Conservation (phyloP, 2,888 invertebrate species). For the Eupithecia insigniata region DNA sequence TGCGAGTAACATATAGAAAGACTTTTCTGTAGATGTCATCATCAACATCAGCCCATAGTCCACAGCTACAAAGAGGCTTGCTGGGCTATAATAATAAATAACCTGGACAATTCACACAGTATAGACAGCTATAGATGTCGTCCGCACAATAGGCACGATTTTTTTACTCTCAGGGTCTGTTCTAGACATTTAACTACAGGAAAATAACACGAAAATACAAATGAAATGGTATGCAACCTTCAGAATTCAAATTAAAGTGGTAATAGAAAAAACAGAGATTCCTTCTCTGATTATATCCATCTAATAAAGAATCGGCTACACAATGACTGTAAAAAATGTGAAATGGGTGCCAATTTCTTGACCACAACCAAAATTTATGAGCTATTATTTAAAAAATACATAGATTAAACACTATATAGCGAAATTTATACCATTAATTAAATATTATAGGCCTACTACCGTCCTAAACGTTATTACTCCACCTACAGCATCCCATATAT, state of each 20-base stretch:
- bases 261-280: neutral
- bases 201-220: neutral
- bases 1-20: neutral
- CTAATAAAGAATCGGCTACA: neutral
- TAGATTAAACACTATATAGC: neutral
- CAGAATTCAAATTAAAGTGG: neutral
- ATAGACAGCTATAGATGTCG: neutral
- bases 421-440: neutral
- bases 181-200: neutral
- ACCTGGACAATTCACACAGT: too few species aligned
- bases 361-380: conserved; percentile 14
- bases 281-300: too few species aligned
- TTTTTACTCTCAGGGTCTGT: neutral
- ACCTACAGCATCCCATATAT: too few species aligned
- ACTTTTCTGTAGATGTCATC: neutral
- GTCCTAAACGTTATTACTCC: neutral
- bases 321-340: conserved; percentile 21
- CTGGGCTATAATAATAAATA: too few species aligned
- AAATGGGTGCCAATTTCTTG: conserved; percentile 27
- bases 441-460: neutral
- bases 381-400: neutral
- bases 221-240: neutral
- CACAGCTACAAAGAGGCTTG: neutral
- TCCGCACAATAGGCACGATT: neutral
- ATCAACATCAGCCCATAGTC: neutral